Evolutionary conservation across 2,888 invertebrate species (phyloP).

Genomic region (Phyllotreta cruciferae): DNA sequence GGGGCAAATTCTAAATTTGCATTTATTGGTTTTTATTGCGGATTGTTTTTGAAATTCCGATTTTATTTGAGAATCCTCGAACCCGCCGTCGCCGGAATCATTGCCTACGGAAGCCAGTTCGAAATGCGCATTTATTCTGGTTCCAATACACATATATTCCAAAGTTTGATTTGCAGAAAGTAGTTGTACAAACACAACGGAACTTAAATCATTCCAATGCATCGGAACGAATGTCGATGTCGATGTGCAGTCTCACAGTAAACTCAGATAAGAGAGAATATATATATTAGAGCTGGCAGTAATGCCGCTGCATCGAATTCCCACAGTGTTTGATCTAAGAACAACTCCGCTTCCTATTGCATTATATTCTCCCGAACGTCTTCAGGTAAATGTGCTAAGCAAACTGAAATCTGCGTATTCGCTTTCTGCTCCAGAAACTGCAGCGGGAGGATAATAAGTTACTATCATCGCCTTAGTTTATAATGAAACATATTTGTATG

Average conservation of each 20-base stretch:
- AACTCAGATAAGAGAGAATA: slow-evolving; percentile 15
- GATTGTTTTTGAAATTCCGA: not conserved
- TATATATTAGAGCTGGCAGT: slow-evolving; percentile 21
- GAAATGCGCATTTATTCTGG: slow-evolving; percentile 1
- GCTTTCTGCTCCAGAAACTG: slow-evolving; percentile 25
- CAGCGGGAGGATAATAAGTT: slow-evolving; percentile 21
- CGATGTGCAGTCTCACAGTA: slow-evolving; percentile 9
- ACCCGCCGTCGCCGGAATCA: not conserved
- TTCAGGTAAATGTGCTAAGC: slow-evolving; percentile 24
- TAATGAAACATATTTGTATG: slow-evolving; percentile 17
- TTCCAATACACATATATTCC: slow-evolving; percentile 6
- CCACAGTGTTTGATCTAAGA: slow-evolving; percentile 25
- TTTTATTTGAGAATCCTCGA: not conserved
- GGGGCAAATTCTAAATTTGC: not conserved
- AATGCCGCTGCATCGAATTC: slow-evolving; percentile 23
- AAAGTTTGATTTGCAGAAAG: slow-evolving; percentile 11
- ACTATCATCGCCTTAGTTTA: slow-evolving; percentile 12
- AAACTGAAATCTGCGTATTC: slow-evolving; percentile 28
- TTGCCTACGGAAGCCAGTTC: slow-evolving; percentile 8
- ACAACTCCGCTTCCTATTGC: slow-evolving; percentile 21
- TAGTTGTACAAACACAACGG: slow-evolving; percentile 5
- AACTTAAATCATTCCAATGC: slow-evolving; percentile 13
- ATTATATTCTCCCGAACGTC: slow-evolving; percentile 14
- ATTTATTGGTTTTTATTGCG: slow-evolving; percentile 4
- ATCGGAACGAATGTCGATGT: slow-evolving; percentile 8